phyloP scores from a whole-genome alignment of 2,888 invertebrate species.

The Hesperia comma region DNA sequence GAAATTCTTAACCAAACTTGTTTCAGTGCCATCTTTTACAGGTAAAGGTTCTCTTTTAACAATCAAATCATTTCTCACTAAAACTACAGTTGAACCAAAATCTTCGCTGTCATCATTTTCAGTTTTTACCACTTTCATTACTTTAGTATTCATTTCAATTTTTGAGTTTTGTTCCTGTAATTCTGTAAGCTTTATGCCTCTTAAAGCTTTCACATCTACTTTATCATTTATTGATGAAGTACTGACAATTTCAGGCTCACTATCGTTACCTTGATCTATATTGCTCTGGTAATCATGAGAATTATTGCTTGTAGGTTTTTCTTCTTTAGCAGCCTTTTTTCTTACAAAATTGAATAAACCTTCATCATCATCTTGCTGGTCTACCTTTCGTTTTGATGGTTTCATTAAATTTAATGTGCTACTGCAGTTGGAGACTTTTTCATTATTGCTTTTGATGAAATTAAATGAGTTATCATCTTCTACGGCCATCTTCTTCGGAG shows the following conservation, averaged over 20 bases:
- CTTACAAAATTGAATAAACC: conserved; percentile 73
- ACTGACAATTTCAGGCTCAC: conserved; percentile 1
- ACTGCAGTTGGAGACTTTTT: conserved; percentile 42
- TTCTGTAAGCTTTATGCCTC: conserved; percentile 70
- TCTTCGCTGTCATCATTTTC: conserved; percentile 62
- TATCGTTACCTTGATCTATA: conserved; percentile 38
- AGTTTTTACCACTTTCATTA: conserved; percentile 47
- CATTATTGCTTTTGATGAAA: conserved; percentile 54
- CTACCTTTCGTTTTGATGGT: conserved; percentile 65
- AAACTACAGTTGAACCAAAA: conserved; percentile 66
- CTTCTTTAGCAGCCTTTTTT: conserved; percentile 40
- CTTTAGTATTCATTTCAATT: conserved; percentile 43
- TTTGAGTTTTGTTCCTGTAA: conserved; percentile 56
- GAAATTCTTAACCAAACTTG: conserved; percentile 60
- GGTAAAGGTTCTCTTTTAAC: conserved; percentile 65
- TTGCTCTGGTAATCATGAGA: conserved; percentile 7
- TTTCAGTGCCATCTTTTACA: conserved; percentile 48
- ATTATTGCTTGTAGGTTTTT: conserved; percentile 44
- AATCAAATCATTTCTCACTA: conserved; percentile 64
- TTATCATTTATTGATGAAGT: conserved; percentile 37
- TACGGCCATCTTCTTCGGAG: conserved; percentile 62
- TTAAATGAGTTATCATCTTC: conserved; percentile 63
- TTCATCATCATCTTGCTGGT: conserved; percentile 59
- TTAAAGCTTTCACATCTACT: conserved; percentile 60
- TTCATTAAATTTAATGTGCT: conserved; percentile 64